Conservation (phyloP, 2,113 vertebrate genomes). For the Podarcis muralis region DNA sequence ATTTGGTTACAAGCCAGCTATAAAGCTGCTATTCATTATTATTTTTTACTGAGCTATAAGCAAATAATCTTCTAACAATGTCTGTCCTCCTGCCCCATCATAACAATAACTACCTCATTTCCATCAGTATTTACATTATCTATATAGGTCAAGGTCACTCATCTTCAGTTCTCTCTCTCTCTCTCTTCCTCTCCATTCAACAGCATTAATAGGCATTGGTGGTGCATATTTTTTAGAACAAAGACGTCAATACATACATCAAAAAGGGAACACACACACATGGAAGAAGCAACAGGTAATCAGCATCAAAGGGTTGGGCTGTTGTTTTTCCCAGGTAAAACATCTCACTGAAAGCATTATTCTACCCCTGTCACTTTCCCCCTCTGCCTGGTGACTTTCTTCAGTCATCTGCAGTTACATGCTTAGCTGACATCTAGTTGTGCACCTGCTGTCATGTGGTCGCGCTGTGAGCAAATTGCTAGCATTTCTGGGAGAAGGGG, state of each 20-base stretch:
- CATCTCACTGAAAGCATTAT: not conserved
- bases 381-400: not conserved
- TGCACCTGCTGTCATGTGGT: constrained; percentile 2
- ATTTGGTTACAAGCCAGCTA: not conserved
- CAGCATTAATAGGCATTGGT: not conserved
- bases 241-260: not conserved
- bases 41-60: not conserved
- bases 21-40: not conserved
- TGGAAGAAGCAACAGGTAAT: not conserved
- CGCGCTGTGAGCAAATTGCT: not conserved
- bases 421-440: not conserved
- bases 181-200: not conserved
- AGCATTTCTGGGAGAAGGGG: too few species aligned
- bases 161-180: not conserved
- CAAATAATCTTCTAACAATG: not conserved
- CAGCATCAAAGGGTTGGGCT: not conserved
- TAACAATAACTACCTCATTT: not conserved
- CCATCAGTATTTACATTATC: not conserved
- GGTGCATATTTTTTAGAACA: not conserved
- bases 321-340: not conserved
- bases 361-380: not conserved
- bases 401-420: constrained; percentile 13
- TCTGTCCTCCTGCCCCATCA: not conserved
- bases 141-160: not conserved
- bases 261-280: not conserved